Evolutionary conservation across 2,888 invertebrate species (phyloP).

Genomic region (Macrophya annulata): DNA sequence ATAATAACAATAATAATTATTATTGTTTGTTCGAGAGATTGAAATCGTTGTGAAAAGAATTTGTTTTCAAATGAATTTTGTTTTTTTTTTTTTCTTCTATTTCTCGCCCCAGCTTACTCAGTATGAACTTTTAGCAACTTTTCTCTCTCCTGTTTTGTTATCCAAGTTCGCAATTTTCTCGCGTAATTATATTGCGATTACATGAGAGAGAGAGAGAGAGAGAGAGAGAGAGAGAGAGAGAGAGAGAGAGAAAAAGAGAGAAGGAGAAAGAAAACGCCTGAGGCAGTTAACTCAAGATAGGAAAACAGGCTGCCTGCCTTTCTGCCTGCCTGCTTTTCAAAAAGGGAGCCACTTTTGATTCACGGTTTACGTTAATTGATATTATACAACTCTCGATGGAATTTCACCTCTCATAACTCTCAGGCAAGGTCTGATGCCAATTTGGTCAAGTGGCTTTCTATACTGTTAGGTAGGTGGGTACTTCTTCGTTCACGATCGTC

Average conservation of each 20-base stretch:
- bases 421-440: slow-evolving; percentile 16
- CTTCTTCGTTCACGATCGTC: slow-evolving; percentile 23
- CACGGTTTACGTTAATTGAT: slow-evolving; percentile 26
- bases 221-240: no score
- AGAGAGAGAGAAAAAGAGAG: no score
- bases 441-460: slow-evolving; percentile 32
- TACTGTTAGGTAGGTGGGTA: not conserved
- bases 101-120: not conserved
- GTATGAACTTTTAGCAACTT: not conserved
- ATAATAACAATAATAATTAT: not conserved
- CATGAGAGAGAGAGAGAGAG: not conserved
- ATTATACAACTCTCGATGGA: slow-evolving; percentile 21
- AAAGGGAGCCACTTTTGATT: slow-evolving; percentile 20
- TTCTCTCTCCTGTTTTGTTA: slow-evolving; percentile 16
- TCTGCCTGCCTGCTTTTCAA: no score
- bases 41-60: not conserved
- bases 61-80: not conserved
- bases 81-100: not conserved
- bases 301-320: not conserved
- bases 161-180: slow-evolving; percentile 15
- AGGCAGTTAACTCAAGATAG: slow-evolving; percentile 18
- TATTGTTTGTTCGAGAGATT: not conserved
- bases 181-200: slow-evolving; percentile 30
- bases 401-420: slow-evolving; percentile 8
- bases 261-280: not conserved